Base-by-base conservation (phyloP, 2,113 vertebrate genomes). In the Phycodurus eques region DNA sequence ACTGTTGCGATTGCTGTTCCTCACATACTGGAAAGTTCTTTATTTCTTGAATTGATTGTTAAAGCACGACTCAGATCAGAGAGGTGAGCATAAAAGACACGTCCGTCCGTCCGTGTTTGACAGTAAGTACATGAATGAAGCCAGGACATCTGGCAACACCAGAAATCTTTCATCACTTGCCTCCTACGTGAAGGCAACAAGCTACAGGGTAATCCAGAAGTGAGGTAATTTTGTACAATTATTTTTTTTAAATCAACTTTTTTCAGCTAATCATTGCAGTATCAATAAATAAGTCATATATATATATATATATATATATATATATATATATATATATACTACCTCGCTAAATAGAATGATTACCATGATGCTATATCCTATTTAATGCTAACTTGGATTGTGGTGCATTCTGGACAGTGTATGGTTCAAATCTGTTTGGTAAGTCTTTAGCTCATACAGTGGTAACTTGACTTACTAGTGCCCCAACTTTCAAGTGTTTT, bases 381-480 rank as follows among this genome's bases (percentile, higher is more conserved):
- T 80, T 69, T 80, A 76, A 82, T 71, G 62, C 67, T 83, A 73
- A 70, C 68, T 73, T 82, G 77, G 81, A 79, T 78, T 81, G 68
- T 82, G 82, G 69, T 74, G 67, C 78, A 80, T 82, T 83, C 87
- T 75, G 85, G 86, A 80, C 68, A 65, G 8, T 77, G 64, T 85
- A 63, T 82, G 27, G 86, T 76, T 85, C 86, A 80, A 59, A 62
- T 80, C 53, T 75, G 27, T 76, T 90, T 82, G 88, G 90, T 93
- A 92, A 92, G 91, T 83, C 72, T 72, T 81, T 79, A 19, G 5
- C 14, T 61, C 33, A 35, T 19, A 61, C 27, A 59, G 12, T 59
- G 22, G 12, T 59, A 33, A 4, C 22, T 59, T 59, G 27, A 59
- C 27, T 59, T 31, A 33, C 27, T 17, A 17, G 8, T 35, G 31